Evolutionary conservation across 2,888 invertebrate species (phyloP).

Genomic region (Endomychus coccineus): DNA sequence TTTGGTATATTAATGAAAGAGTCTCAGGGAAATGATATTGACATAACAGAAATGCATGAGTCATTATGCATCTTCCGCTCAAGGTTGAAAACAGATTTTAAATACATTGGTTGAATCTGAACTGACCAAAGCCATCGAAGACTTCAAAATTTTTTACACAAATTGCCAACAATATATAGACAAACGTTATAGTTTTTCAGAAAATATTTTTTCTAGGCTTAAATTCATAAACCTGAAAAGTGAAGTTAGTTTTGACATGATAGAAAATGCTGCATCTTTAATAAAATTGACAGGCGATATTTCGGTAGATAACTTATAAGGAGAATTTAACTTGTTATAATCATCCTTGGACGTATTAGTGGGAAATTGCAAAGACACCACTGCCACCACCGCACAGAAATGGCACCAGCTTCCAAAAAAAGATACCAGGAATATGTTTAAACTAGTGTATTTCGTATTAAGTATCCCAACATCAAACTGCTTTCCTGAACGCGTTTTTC

Average conservation of each 20-base stretch:
- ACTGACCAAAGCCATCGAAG: conserved; percentile 3
- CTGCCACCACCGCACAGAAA: conserved; percentile 8
- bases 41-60: conserved; percentile 4
- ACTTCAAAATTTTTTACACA: conserved; percentile 5
- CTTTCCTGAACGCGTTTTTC: conserved; percentile 14
- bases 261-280: conserved; percentile 6
- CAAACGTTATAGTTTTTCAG: conserved; percentile 6
- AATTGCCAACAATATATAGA: conserved; percentile 5
- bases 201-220: conserved; percentile 7
- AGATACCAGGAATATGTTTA: conserved; percentile 9
- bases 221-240: conserved; percentile 3
- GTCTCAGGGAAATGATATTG: conserved; percentile 3
- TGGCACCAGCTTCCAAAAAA: conserved; percentile 10
- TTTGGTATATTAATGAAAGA: conserved; percentile 4
- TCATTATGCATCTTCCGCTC: conserved; percentile 2
- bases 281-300: conserved; percentile 10
- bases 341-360: conserved; percentile 9
- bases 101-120: conserved; percentile 5
- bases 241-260: conserved; percentile 7
- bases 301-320: conserved; percentile 10
- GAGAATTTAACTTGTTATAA: conserved; percentile 11
- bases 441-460: conserved; percentile 4
- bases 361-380: conserved; percentile 10
- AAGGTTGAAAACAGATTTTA: conserved; percentile 5
- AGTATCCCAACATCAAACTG: conserved; percentile 10